Percentiles rank a stretch among this genome's conserved stretches.
phyloP scores from a whole-genome alignment of 2,888 invertebrate species.

The Tiliacea aurago region DNA sequence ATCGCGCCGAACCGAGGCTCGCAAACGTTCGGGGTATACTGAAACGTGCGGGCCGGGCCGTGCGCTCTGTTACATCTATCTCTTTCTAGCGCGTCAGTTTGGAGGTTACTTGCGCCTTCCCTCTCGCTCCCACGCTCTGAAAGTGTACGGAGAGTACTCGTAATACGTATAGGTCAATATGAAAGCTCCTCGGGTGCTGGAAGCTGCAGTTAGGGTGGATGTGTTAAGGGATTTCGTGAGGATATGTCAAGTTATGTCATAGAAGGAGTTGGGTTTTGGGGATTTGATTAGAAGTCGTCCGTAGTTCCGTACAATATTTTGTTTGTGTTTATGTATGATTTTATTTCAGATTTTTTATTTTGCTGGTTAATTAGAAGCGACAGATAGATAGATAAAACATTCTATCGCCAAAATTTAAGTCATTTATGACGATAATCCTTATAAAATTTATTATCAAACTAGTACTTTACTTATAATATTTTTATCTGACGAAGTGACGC shows the following conservation, averaged over 20 bases:
- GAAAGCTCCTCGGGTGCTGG: conserved; percentile 89
- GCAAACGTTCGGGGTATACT: conserved; percentile 83
- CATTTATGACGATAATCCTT: background rate
- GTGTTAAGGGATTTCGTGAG: conserved; percentile 61
- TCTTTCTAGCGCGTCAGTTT: conserved; percentile 71
- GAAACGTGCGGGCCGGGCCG: conserved; percentile 84
- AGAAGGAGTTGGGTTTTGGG: conserved; percentile 35
- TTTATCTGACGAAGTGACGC: no score
- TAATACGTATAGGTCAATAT: conserved; percentile 91
- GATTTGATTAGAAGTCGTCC: conserved; percentile 34
- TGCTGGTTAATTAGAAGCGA: background rate
- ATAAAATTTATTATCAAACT: background rate
- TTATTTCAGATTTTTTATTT: background rate
- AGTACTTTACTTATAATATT: no score
- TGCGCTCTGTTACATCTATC: conserved; percentile 75
- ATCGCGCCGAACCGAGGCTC: conserved; percentile 77
- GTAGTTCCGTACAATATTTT: conserved; percentile 25
- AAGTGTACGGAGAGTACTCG: conserved; percentile 87
- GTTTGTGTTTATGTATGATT: background rate
- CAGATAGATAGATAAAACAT: no score
- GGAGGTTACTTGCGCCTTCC: conserved; percentile 63
- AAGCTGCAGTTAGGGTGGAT: conserved; percentile 88
- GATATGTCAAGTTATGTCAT: conserved; percentile 65
- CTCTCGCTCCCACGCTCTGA: conserved; percentile 82
- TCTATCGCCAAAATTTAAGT: background rate